These are phyloP conservation scores for Bryconaethiops microstoma DNA, from an alignment of 2,797 vertebrate species.

Conservation along the genomic window DNA sequence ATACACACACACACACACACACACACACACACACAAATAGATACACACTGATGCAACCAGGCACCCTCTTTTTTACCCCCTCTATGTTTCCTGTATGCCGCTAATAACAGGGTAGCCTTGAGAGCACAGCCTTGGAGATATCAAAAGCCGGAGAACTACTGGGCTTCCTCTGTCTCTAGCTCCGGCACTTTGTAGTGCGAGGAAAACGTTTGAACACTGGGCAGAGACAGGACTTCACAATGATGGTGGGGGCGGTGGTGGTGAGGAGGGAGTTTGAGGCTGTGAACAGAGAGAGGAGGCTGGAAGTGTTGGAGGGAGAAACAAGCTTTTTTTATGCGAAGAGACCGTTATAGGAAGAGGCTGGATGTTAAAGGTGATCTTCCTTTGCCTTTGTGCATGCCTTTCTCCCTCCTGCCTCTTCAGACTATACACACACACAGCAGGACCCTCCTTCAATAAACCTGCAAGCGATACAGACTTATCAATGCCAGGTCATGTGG, in stretches of 20 bases:
- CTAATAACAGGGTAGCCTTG: conserved; percentile 66
- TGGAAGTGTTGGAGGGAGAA: not conserved
- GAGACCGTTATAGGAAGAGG: conserved; percentile 29
- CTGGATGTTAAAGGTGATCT: conserved; percentile 43
- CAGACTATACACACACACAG: conserved; percentile 18
- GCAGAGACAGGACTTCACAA: conserved; percentile 32
- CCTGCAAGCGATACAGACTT: conserved; percentile 53
- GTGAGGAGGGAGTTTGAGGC: not conserved
- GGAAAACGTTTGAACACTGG: conserved; percentile 46
- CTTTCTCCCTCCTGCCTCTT: not conserved
- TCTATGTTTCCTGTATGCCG: conserved; percentile 43
- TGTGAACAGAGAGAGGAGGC: not conserved
- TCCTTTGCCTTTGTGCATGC: conserved; percentile 16
- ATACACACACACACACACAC: not conserved
- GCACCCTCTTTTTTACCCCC: not conserved
- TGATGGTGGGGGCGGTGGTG: not conserved
- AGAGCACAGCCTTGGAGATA: conserved; percentile 56
- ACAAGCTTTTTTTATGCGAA: conserved; percentile 25
- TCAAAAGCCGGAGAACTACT: conserved; percentile 53
- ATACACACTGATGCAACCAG: conserved; percentile 1
- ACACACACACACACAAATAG: not conserved
- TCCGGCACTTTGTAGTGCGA: conserved; percentile 53
- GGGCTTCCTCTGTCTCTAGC: conserved; percentile 47
- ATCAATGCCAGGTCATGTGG: conserved; percentile 51
- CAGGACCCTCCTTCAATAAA: conserved; percentile 20